These are phyloP conservation scores for Epinephelus coioides DNA, from an alignment of 2,797 vertebrate species.

Conservation along the genomic window DNA sequence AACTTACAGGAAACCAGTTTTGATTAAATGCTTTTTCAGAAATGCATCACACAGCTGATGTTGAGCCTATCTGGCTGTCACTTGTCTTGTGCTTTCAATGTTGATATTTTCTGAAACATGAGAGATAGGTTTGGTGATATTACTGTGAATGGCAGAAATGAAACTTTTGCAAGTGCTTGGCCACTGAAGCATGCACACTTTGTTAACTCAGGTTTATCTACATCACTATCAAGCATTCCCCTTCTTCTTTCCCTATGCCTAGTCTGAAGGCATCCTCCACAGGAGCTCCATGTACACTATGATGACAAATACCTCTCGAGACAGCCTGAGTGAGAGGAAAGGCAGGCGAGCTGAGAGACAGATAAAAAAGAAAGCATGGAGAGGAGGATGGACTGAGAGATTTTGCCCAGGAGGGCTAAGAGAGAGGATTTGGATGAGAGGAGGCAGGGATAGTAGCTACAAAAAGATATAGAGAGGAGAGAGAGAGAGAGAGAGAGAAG, in stretches of 20 bases:
- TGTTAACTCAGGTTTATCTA: constrained; percentile 37
- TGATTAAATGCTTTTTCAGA: constrained; percentile 4
- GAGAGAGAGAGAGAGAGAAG: constrained; percentile 27
- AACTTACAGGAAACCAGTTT: constrained; percentile 10
- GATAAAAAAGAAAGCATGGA: constrained; percentile 24
- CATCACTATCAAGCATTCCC: constrained; percentile 10
- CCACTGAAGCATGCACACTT: constrained; percentile 5
- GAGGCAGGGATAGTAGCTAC: constrained; percentile 38
- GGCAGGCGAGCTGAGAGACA: constrained; percentile 35
- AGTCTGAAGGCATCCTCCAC: constrained; percentile 46
- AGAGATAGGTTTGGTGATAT: neutral
- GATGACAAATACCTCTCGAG: constrained; percentile 68
- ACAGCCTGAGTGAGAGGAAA: constrained; percentile 50
- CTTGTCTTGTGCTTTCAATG: neutral
- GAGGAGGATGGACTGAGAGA: constrained; percentile 38
- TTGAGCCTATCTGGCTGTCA: neutral
- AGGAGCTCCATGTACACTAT: constrained; percentile 28
- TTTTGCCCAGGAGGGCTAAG: constrained; percentile 25
- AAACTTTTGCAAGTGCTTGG: constrained; percentile 1
- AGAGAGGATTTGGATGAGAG: constrained; percentile 60
- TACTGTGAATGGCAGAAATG: neutral
- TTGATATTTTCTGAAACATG: constrained; percentile 6
- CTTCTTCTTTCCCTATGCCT: constrained; percentile 9
- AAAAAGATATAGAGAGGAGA: constrained; percentile 32
- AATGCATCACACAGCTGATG: neutral